phyloP scores from a whole-genome alignment of 2,113 vertebrate species.

The Setophaga petechia region DNA sequence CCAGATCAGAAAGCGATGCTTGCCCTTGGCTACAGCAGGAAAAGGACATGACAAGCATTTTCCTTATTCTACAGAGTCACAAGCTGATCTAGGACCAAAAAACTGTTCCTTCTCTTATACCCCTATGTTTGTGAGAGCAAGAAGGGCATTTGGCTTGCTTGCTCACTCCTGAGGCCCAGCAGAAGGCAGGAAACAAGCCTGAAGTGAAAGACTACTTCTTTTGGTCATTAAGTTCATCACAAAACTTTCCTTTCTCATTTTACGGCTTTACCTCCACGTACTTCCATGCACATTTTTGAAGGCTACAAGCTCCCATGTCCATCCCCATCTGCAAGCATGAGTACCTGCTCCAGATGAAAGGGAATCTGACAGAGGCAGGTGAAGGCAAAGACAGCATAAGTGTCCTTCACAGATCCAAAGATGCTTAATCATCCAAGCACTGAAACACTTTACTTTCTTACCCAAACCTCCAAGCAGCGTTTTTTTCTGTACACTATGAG shows the following conservation, averaged over 20 bases:
- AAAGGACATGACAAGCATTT: not conserved
- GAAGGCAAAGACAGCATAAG: not conserved
- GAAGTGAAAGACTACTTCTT: not conserved
- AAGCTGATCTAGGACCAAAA: not conserved
- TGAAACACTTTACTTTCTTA: not conserved
- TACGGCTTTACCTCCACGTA: not conserved
- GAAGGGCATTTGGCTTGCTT: not conserved
- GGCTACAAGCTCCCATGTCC: not conserved
- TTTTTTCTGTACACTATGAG: not conserved
- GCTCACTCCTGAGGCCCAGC: not conserved
- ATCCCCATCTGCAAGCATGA: not conserved
- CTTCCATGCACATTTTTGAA: not conserved
- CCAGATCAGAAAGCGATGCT: not conserved
- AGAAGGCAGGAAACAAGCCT: not conserved
- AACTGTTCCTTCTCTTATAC: not conserved
- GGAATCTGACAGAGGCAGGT: not conserved
- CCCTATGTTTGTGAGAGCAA: not conserved
- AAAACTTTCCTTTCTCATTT: not conserved
- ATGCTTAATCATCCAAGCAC: not conserved
- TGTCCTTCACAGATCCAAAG: constrained; percentile 4
- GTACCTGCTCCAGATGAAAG: not conserved
- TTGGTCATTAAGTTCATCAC: not conserved
- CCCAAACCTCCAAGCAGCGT: not conserved
- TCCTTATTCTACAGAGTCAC: not conserved
- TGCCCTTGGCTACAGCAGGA: not conserved